Base-by-base conservation (phyloP, 2,797 vertebrate genomes). In the Lates japonicus region DNA sequence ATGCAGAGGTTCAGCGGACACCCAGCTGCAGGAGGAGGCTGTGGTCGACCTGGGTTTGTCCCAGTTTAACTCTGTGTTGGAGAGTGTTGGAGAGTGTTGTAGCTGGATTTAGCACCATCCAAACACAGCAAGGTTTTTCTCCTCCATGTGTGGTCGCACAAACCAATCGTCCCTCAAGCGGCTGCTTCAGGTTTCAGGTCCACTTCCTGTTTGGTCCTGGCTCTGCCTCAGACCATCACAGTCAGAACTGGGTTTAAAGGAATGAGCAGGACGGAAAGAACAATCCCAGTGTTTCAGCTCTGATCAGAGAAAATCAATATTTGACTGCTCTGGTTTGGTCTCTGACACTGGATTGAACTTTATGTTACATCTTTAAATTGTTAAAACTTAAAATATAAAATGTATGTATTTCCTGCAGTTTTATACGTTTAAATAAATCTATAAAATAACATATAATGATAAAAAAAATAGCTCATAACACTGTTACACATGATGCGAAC, bases 151-250 rank as follows among this genome's bases (percentile, higher is more conserved):
- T 77, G 65, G 78, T 69, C 73, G 31, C 33, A 25, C 58, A 5
- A 33, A 54, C 42, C n/a, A 39, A 68, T 52, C 16, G 44, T 42
- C 64, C 41, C 57, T 0, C 2, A 7, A 29, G 70, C 12, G 64
- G 59, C 48, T 51, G 76, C 39, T 31, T 79, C 69, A 31, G 76
- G 73, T 79, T 80, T 69, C 69, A 65, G 65, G 76, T 84, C 73
- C 61, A 39, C 48, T 51, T 51, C 48, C 48, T 51, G 48, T 51
- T 51, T 51, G 66, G 42, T 71, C 37, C 42, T 25, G 14, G 7
- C 39, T 1, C 62, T 4, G 61, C 4, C 3, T 12, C 71, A 44
- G 71, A 64, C 72, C 69, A 25, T 76, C 68, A 17, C 48, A 52
- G 76, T 0, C 5, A 1, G 19, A 20, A 17, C 68, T 39, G 52